Percentiles rank a stretch among this genome's conserved stretches.
Evolutionary conservation across 2,113 vertebrate species (phyloP).

Genomic region (Clarias macrocephalus): DNA sequence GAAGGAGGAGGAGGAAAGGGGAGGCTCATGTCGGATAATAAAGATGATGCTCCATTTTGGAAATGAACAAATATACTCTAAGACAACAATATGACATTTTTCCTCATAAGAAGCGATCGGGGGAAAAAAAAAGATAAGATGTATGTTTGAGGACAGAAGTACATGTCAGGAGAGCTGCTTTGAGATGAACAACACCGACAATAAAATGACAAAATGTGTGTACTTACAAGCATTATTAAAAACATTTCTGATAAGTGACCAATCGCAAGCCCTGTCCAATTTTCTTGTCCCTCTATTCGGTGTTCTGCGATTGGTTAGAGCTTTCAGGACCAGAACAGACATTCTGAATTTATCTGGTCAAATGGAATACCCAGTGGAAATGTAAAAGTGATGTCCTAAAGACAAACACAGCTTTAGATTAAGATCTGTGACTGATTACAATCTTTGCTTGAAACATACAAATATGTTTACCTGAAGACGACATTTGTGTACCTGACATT

Average conservation of each 20-base stretch:
- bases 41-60: constrained; percentile 68
- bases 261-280: not conserved
- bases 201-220: constrained; percentile 11
- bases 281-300: not conserved
- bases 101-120: constrained; percentile 35
- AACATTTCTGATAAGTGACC: constrained; percentile 24
- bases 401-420: not conserved
- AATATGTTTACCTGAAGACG: not conserved
- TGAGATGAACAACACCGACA: constrained; percentile 36
- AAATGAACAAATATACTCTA: constrained; percentile 8
- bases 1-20: constrained; percentile 11
- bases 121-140: not conserved
- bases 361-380: not conserved
- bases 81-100: constrained; percentile 38
- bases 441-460: not conserved
- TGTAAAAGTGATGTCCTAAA: not conserved
- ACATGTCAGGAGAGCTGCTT: constrained; percentile 49
- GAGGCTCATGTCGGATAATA: constrained; percentile 56
- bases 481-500: not conserved
- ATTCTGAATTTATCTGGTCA: not conserved
- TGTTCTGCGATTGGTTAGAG: not conserved
- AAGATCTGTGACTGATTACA: not conserved
- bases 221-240: constrained; percentile 8
- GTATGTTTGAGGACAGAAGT: constrained; percentile 11
- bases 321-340: not conserved